Conservation (phyloP, 64 coral and sea anemone species). For the Trachythela sp. region DNA sequence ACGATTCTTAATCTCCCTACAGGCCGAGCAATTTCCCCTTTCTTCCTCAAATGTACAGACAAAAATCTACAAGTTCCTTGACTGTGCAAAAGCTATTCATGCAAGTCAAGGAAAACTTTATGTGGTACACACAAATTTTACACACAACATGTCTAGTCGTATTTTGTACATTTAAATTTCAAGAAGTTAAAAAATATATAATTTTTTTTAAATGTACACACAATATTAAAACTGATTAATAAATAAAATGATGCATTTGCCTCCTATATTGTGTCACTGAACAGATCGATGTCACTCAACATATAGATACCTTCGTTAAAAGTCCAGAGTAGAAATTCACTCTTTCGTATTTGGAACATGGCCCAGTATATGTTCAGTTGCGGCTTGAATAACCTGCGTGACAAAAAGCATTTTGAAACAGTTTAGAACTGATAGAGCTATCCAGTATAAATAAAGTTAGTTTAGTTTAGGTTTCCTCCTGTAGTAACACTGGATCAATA, state of each 20-base stretch:
- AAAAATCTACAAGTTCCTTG: no score
- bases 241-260: not conserved
- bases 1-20: no score
- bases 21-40: no score
- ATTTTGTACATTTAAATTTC: not conserved
- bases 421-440: no score
- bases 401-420: not conserved
- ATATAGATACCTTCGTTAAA: no score
- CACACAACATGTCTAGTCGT: no score
- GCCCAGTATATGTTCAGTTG: not conserved
- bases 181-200: not conserved
- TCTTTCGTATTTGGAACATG: not conserved
- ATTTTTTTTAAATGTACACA: not conserved
- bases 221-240: not conserved
- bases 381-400: not conserved
- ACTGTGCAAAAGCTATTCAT: no score
- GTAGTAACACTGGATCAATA: no score
- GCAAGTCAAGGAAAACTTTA: not conserved
- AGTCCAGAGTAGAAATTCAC: not conserved
- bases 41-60: no score
- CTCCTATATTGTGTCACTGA: not conserved
- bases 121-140: not conserved
- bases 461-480: no score
- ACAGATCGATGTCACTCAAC: not conserved
- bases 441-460: no score